Conservation (phyloP, 2,113 vertebrate genomes). For the Cynoglossus semilaevis region DNA sequence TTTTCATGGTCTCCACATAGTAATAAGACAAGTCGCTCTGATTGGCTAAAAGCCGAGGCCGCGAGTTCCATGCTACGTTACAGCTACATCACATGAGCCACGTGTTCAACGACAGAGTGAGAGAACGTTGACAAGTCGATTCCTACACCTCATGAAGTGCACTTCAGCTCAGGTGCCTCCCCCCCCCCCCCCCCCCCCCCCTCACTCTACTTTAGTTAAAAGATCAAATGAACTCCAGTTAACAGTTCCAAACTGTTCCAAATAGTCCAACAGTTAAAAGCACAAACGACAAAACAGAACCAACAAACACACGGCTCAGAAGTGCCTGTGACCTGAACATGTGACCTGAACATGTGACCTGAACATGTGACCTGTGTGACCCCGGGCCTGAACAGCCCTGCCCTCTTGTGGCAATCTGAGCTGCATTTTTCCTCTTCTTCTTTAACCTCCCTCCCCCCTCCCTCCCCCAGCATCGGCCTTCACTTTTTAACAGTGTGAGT, state of each 20-base stretch:
- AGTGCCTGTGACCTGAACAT: too few relatives aligned
- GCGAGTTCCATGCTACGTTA: constrained; percentile 44
- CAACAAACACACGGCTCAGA: constrained; percentile 55
- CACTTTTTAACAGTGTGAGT: constrained; percentile 27
- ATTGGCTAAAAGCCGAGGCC: constrained; percentile 43
- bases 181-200: too few relatives aligned
- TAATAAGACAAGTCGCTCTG: constrained; percentile 42
- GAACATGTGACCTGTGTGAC: constrained; percentile 57
- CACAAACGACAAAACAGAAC: constrained; percentile 41
- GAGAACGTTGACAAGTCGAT: constrained; percentile 60
- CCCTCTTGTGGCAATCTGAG: constrained; percentile 49
- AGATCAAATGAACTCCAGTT: constrained; percentile 59
- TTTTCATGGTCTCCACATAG: constrained; percentile 79
- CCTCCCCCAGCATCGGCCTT: constrained; percentile 13
- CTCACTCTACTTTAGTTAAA: constrained; percentile 59
- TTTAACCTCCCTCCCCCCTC: too few relatives aligned
- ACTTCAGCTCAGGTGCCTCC: constrained; percentile 84
- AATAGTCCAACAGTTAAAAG: neutral
- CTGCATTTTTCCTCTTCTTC: constrained; percentile 19
- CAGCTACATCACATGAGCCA: constrained; percentile 69
- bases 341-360: too few relatives aligned
- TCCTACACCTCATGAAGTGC: constrained; percentile 77
- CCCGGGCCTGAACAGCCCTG: constrained; percentile 80
- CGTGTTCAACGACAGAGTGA: constrained; percentile 42
- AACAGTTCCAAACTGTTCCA: constrained; percentile 68